A percentile compares a stretch with the other conserved stretches of the same genome.
Evolutionary conservation across 2,113 vertebrate genomes (phyloP).

Genomic region (Crotalus helleri): DNA sequence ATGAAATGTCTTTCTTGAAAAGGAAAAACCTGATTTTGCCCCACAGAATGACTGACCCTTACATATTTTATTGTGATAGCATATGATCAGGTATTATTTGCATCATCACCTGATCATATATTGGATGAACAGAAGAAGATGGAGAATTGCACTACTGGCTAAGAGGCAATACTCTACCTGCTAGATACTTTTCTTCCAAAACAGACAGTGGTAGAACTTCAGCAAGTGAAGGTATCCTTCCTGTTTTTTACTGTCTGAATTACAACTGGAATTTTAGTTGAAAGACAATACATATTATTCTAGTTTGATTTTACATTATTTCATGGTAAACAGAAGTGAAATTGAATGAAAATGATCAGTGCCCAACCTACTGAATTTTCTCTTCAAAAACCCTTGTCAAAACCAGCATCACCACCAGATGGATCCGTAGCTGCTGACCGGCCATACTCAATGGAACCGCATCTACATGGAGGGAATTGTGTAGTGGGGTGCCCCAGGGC

Average conservation of each 20-base stretch:
- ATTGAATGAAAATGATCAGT: background rate
- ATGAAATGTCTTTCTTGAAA: background rate
- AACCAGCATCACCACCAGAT: too few species aligned
- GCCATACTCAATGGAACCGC: too few species aligned
- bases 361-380: background rate
- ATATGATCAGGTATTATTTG: background rate
- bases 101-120: background rate
- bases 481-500: too few species aligned
- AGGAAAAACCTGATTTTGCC: background rate
- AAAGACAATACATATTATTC: background rate
- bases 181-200: background rate
- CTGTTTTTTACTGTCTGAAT: background rate
- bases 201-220: background rate
- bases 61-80: background rate
- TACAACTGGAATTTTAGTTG: background rate
- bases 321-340: background rate
- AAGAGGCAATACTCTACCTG: background rate
- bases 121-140: background rate
- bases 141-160: background rate
- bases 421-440: too few species aligned
- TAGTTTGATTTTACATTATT: background rate
- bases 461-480: too few species aligned
- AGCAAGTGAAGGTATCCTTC: background rate
- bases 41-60: background rate
- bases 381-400: background rate